Percentiles rank a stretch among this genome's conserved stretches.
Conservation (phyloP, 2,888 invertebrate genomes). For the Taphrorychus bicolor region DNA sequence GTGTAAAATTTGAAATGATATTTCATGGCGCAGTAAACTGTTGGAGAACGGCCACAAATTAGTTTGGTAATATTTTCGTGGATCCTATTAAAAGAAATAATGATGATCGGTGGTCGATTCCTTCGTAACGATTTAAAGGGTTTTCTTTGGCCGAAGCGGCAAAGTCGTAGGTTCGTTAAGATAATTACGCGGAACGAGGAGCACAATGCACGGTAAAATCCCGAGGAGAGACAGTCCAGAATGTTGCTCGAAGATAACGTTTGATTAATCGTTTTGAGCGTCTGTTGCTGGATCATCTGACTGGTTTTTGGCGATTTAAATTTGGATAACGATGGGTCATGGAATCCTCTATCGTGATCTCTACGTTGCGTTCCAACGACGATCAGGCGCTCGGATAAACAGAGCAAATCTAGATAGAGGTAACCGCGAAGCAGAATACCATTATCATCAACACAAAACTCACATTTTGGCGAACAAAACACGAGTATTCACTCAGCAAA, state of each 20-base stretch:
- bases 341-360: conserved; percentile 55
- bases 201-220: conserved; percentile 45
- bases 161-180: conserved; percentile 46
- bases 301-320: conserved; percentile 57
- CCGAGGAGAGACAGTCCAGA: conserved; percentile 45
- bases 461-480: too few species aligned
- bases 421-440: too few species aligned
- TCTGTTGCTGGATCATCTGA: conserved; percentile 56
- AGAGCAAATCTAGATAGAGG: too few species aligned
- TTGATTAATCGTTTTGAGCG: conserved; percentile 58
- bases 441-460: too few species aligned
- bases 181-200: conserved; percentile 49
- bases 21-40: conserved; percentile 18
- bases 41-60: conserved; percentile 27
- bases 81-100: conserved; percentile 31
- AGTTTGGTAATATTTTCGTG: conserved; percentile 32
- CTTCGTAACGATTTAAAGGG: conserved; percentile 30
- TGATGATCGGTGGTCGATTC: conserved; percentile 34
- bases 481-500: too few species aligned
- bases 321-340: conserved; percentile 52
- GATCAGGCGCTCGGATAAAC: neutral
- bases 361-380: neutral
- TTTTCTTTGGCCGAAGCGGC: conserved; percentile 32
- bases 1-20: conserved; percentile 28
- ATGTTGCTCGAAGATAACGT: conserved; percentile 52